Conservation (phyloP, 2,113 vertebrate species). For the Neogobius melanostomus region DNA sequence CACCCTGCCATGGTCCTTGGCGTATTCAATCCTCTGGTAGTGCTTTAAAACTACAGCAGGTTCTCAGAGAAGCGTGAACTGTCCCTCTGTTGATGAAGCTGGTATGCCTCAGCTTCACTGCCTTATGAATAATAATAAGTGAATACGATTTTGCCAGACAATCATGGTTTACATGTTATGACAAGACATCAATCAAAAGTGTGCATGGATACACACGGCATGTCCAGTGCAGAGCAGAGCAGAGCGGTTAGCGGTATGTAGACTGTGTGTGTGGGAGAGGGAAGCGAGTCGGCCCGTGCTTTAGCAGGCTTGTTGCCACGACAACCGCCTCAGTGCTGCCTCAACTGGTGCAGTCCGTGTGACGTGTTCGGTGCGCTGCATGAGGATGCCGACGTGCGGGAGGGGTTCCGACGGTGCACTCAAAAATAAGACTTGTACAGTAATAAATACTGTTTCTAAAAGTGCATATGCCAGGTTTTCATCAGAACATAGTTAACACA, state of each 20-base stretch:
- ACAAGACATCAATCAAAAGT: conserved; percentile 32
- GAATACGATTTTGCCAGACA: conserved; percentile 28
- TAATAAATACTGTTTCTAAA: too few species aligned
- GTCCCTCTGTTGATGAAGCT: conserved; percentile 45
- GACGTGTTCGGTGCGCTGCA: conserved; percentile 47
- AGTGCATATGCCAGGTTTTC: too few species aligned
- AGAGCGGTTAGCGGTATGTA: conserved; percentile 37
- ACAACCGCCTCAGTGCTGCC: conserved; percentile 62
- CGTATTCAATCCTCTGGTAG: conserved; percentile 25
- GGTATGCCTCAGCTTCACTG: conserved; percentile 42
- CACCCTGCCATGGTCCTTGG: conserved; percentile 9
- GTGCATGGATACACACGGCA: not conserved
- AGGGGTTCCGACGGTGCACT: not conserved
- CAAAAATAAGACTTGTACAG: too few species aligned
- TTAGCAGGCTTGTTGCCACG: conserved; percentile 62
- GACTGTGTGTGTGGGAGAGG: conserved; percentile 47
- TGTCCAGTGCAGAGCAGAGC: conserved; percentile 1
- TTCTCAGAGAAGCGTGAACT: conserved; percentile 63
- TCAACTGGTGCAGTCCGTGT: conserved; percentile 47
- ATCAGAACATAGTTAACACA: too few species aligned
- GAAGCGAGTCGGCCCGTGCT: conserved; percentile 44
- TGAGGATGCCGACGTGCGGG: conserved; percentile 42
- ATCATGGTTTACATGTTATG: conserved; percentile 32
- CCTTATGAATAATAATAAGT: conserved; percentile 62
- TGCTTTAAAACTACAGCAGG: conserved; percentile 30